phyloP scores from a whole-genome alignment of 2,797 vertebrate species.

The Crypturellus tataupa region DNA sequence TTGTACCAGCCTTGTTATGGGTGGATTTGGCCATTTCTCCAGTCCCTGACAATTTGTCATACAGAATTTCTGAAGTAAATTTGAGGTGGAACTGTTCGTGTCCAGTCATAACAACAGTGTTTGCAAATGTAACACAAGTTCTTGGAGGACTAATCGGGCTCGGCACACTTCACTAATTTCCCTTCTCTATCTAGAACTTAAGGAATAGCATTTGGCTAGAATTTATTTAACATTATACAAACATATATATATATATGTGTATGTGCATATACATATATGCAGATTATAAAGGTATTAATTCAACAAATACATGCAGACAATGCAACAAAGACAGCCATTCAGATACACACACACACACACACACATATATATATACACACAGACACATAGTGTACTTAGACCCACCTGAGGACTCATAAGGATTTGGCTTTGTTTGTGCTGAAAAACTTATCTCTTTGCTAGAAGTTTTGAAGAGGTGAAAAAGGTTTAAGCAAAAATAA shows the following conservation, averaged over 20 bases:
- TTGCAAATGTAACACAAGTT: neutral
- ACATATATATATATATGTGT: too few species aligned
- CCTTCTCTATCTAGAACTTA: neutral
- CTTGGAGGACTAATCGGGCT: neutral
- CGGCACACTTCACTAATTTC: neutral
- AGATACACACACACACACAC: neutral
- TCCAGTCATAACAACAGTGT: neutral
- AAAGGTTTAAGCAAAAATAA: neutral
- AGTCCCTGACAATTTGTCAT: neutral
- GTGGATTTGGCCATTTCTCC: neutral
- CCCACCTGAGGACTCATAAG: neutral
- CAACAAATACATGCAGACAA: neutral
- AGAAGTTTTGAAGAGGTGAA: neutral
- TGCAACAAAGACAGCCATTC: neutral
- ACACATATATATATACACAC: neutral
- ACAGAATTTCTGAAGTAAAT: neutral
- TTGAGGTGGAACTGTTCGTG: neutral
- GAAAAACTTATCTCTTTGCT: neutral
- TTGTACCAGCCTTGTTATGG: neutral
- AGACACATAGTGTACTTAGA: neutral
- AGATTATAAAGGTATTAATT: too few species aligned
- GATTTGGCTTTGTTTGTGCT: neutral
- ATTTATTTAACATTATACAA: too few species aligned
- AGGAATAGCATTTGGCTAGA: neutral
- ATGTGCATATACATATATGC: neutral